phyloP scores from a whole-genome alignment of 1,140 invertebrate species.

The Temnothorax curvispinosus region DNA sequence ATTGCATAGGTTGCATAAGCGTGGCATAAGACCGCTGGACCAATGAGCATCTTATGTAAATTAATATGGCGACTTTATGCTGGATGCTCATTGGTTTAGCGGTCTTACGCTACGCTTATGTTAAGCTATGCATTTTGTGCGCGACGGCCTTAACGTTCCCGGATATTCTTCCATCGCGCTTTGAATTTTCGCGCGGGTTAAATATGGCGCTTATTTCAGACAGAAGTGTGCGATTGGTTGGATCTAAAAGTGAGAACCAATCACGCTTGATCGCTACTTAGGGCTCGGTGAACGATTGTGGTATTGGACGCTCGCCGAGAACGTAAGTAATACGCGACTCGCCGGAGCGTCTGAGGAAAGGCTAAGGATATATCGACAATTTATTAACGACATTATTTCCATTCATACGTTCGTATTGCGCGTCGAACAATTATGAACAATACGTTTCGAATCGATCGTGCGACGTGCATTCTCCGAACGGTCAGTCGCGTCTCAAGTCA shows the following conservation, averaged over 20 bases:
- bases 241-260: background rate
- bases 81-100: no score
- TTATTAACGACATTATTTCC: background rate
- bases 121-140: no score
- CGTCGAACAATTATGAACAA: background rate
- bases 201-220: background rate
- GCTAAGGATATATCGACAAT: background rate
- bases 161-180: no score
- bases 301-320: background rate
- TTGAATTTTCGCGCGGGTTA: no score
- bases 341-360: background rate
- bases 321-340: background rate
- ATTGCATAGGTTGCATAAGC: no score
- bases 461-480: background rate
- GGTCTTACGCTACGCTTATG: no score
- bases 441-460: background rate
- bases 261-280: background rate
- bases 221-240: background rate
- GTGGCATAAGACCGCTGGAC: no score
- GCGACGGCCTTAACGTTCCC: no score
- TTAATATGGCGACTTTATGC: no score
- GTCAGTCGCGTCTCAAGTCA: background rate
- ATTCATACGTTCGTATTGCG: background rate
- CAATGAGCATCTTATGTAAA: no score
- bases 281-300: no score